A percentile compares a stretch with the other conserved stretches of the same genome.
Evolutionary conservation across 1,140 invertebrate species (phyloP).

Genomic region (Acromyrmex charruanus): DNA sequence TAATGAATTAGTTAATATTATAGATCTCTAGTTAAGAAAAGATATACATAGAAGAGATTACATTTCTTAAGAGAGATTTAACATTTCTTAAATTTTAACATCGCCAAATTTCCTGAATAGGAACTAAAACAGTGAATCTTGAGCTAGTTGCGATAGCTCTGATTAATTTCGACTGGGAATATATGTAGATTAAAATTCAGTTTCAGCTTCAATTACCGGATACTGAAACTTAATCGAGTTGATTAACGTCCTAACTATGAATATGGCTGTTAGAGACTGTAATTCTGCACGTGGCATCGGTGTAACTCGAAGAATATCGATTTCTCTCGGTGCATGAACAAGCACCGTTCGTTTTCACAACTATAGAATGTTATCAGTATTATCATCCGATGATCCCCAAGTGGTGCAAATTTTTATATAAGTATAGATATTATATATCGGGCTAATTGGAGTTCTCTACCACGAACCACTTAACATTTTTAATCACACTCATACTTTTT

Average conservation of each 20-base stretch:
- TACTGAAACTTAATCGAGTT: slow-evolving; percentile 47
- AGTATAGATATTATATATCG: background rate
- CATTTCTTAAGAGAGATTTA: background rate
- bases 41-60: background rate
- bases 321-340: background rate
- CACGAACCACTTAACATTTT: slow-evolving; percentile 34
- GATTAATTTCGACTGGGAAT: slow-evolving; percentile 34
- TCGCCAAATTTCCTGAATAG: background rate
- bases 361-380: slow-evolving; percentile 14
- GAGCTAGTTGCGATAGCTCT: background rate
- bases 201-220: slow-evolving; percentile 32
- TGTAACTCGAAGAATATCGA: slow-evolving; percentile 44
- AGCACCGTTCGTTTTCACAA: background rate
- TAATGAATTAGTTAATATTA: background rate
- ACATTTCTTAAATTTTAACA: background rate
- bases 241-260: slow-evolving; percentile 52
- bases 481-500: slow-evolving; percentile 23
- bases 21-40: background rate
- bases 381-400: slow-evolving; percentile 8
- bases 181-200: slow-evolving; percentile 55
- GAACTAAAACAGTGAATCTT: slow-evolving; percentile 5
- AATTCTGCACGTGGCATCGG: slow-evolving; percentile 19
- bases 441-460: slow-evolving; percentile 7
- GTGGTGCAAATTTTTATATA: background rate
- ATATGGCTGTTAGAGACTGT: slow-evolving; percentile 51